These are phyloP conservation scores for Alosa sapidissima DNA, from an alignment of 2,797 vertebrate genomes.

Conservation along the genomic window DNA sequence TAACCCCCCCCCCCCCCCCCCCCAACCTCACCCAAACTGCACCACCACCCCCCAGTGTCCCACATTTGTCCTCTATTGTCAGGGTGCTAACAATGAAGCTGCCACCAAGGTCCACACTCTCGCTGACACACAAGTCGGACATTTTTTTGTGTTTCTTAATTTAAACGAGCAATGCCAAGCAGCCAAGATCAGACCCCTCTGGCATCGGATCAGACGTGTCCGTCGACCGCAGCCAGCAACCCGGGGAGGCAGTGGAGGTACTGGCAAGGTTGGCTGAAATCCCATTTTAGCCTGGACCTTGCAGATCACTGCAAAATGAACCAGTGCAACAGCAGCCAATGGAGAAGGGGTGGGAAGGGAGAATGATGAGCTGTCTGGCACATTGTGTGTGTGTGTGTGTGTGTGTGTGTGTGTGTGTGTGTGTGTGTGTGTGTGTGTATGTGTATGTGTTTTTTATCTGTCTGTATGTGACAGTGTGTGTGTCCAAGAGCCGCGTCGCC, in stretches of 20 bases:
- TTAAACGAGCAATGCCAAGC: conserved; percentile 15
- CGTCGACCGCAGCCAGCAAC: not conserved
- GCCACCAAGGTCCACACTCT: not conserved
- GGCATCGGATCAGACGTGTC: not conserved
- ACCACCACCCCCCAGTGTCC: not conserved
- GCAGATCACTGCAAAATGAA: conserved; percentile 26
- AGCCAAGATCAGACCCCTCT: not conserved
- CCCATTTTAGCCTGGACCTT: conserved; percentile 39
- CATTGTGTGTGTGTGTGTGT: conserved; percentile 27
- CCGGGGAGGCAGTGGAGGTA: not conserved
- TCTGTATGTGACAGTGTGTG: conserved; percentile 10
- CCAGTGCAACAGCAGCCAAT: conserved; percentile 15
- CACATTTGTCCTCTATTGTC: conserved; percentile 22
- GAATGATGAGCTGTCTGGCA: not conserved
- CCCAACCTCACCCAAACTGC: not conserved
- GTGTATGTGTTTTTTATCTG: conserved; percentile 33
- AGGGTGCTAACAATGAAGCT: conserved; percentile 12
- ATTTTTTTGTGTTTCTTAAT: conserved; percentile 20
- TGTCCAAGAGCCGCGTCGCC: not conserved
- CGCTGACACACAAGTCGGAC: not conserved
- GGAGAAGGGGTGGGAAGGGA: conserved; percentile 27
- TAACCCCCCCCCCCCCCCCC: not conserved
- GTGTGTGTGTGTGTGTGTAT: conserved; percentile 36
- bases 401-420: conserved; percentile 31
- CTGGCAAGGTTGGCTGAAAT: not conserved